Base-by-base conservation (phyloP, 1,140 invertebrate genomes). In the Bilobella aurantiaca region DNA sequence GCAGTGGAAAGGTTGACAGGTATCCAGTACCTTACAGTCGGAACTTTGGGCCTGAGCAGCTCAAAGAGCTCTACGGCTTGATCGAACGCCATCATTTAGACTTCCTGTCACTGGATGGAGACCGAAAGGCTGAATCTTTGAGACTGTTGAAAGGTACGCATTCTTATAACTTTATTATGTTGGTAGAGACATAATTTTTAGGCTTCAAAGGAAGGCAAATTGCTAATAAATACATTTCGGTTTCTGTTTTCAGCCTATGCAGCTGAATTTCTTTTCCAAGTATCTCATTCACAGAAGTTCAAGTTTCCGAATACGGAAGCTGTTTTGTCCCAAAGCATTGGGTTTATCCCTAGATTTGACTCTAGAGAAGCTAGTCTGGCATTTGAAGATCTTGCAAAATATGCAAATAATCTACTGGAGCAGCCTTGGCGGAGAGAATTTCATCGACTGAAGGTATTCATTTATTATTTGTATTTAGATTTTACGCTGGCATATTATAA, bases 341-440 rank as follows among this genome's bases (percentile, higher is more conserved):
- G 82, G 18, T 82, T 82, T 27, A 78, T 86, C 56, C 76, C 81
- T 16, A 83, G 87, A 68, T 94, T 91, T 74, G 90, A 85, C 76
- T 88, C 87, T 14, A 88, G 88, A 73, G 82, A 86, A 69, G 88
- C 88, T 18, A 84, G 86, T 3, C 81, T 85, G 53, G 90, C 89
- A 16, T 94, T 90, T 83, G 86, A 87, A 73, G 85, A 89, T 23
- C 80, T 94, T 67, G 89, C 87, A 56, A 82, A 87, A 31, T 93
- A 93, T 76, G 90, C 91, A 2, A 84, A 84, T 53, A 93, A 93
- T 79, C 78, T 94, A 58, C 77, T 92, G 18, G 83, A 85, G 2
- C 89, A 93, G 74, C 89, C 90, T 12, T 94, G 91, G 91, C 79
- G 91, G 70, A 88, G 86, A 78, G 91, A 94, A 75, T 94, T 88